These are phyloP conservation scores for Hoplodrina ambigua DNA, from an alignment of 2,888 invertebrate species.

Conservation along the genomic window DNA sequence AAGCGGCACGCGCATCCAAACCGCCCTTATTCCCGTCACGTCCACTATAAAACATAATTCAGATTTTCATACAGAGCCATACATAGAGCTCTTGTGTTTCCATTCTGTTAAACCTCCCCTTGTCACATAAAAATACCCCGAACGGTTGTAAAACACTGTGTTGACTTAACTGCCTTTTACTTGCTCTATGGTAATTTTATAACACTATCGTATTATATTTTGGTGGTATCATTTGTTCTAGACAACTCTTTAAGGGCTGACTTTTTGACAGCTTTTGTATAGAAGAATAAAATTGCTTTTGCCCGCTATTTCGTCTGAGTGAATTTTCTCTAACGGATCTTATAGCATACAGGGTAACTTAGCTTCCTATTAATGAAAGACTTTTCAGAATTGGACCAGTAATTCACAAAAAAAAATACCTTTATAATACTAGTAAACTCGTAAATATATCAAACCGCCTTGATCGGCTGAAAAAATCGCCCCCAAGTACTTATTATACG, in stretches of 20 bases:
- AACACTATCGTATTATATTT: constrained; percentile 55
- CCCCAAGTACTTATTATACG: no score
- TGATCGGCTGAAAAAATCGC: no score
- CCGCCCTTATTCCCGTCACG: constrained; percentile 85
- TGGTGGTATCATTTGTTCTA: constrained; percentile 23
- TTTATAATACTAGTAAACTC: no score
- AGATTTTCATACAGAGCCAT: constrained; percentile 85
- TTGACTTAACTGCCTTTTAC: constrained; percentile 62
- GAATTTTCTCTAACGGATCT: no score
- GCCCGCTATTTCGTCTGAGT: no score
- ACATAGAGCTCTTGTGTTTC: constrained; percentile 76
- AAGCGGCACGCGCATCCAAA: constrained; percentile 69
- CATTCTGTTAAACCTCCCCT: constrained; percentile 80
- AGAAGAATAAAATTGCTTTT: no score
- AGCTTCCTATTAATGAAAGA: no score
- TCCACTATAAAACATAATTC: constrained; percentile 89
- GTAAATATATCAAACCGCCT: no score
- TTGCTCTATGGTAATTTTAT: constrained; percentile 65
- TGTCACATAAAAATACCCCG: constrained; percentile 80
- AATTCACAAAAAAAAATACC: no score
- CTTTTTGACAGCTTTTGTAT: no score
- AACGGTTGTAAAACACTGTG: constrained; percentile 77
- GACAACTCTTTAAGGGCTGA: background rate
- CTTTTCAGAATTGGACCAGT: no score
- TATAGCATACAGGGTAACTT: no score